Evolutionary conservation across 2,113 vertebrate genomes (phyloP).

Genomic region (Hippocampus abdominalis): DNA sequence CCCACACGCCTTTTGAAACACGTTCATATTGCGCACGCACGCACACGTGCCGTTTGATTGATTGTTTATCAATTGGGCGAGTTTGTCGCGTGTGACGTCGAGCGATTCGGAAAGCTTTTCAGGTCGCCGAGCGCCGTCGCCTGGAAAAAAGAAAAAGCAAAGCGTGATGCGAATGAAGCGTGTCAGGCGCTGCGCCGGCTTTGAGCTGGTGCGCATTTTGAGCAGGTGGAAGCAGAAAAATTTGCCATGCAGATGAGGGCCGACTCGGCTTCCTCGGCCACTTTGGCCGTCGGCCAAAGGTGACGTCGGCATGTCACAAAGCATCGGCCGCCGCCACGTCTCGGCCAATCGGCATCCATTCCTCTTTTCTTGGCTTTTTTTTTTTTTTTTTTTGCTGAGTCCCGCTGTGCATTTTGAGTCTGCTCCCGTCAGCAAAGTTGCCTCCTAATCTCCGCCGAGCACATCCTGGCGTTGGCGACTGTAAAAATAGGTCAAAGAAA

Average conservation of each 20-base stretch:
- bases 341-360: constrained; percentile 8
- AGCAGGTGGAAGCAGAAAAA: not conserved
- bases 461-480: not conserved
- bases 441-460: not conserved
- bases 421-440: not conserved
- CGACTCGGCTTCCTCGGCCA: not conserved
- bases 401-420: constrained; percentile 3
- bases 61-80: not conserved
- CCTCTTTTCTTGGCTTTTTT: not conserved
- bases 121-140: not conserved
- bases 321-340: not conserved
- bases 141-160: not conserved
- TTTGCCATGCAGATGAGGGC: constrained; percentile 38
- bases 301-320: constrained; percentile 1
- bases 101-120: not conserved
- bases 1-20: too few species aligned
- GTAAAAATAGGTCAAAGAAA: not conserved
- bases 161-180: not conserved
- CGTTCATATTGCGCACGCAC: too few species aligned
- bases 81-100: not conserved
- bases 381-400: not conserved
- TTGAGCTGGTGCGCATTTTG: not conserved
- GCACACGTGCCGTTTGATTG: too few species aligned
- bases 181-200: not conserved
- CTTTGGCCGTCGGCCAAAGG: constrained; percentile 11